Base-by-base conservation (phyloP, 1,140 invertebrate genomes). In the Atta colombica region DNA sequence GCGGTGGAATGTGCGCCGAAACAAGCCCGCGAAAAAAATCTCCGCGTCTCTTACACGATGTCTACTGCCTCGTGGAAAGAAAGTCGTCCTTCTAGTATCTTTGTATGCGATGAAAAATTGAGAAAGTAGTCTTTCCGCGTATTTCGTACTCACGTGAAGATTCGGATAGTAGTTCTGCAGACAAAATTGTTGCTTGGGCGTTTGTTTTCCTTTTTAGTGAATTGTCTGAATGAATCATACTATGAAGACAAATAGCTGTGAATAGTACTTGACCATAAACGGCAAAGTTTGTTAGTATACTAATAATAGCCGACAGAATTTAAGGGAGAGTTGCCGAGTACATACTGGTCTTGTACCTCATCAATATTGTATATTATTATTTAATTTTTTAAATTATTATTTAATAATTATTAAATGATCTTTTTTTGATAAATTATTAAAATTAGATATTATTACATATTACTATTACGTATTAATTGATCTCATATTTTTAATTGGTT, bases 1-100 rank as follows among this genome's bases (percentile, higher is more conserved):
- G 84, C 82, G 60, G 77, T 82, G 74, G 89, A 88, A 87, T 88
- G 65, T 39, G 69, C 84, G 84, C 74, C 81, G 82, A 91, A 91
- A 89, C 75, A 63, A 88, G 21, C 90, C 16, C 75, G 85, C 85
- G 85, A 69, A 89, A 89, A 91, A 91, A 90, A 90, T 90, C 89
- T 86, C 81, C 89, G 89, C 89, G 85, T 87, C 77, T 88, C 75
- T 87, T 68, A 60, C 63, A 80, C 77, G 77, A 72, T 84, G 85
- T 89, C 87, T 86, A 66, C 61, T 63, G 39, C 82, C 6, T 63
- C 35, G 63, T 77, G 77, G 89, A 89, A 87, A 89, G 85, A 39
- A 77, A 14, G 45, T 53, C 39, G 55, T 21, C 63, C 85, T 61
- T 63, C 55, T 53, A 71, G 58, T 16, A 60, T 25, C 49, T 28